Evolutionary conservation across 2,888 invertebrate genomes (phyloP).

Genomic region (Fragum sueziense): DNA sequence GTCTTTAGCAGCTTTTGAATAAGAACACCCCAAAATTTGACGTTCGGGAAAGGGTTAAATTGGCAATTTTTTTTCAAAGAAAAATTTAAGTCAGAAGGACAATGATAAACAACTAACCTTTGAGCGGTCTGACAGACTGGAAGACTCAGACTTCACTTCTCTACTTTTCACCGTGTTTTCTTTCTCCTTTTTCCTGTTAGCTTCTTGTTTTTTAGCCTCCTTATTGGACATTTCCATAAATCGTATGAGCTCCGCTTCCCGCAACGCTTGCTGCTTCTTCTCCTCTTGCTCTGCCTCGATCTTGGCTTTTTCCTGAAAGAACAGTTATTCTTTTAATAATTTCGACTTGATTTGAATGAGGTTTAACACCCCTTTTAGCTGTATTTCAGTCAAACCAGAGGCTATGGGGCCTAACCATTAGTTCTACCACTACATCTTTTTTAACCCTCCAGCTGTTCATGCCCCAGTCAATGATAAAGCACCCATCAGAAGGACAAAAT

Average conservation of each 20-base stretch:
- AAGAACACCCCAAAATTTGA: no score
- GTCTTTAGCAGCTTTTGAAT: no score
- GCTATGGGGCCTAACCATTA: no score
- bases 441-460: no score
- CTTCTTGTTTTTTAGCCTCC: slow-evolving; percentile 18
- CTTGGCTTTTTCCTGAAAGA: slow-evolving; percentile 13
- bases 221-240: slow-evolving; percentile 13
- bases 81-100: no score
- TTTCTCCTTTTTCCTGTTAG: background rate
- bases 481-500: no score
- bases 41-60: no score
- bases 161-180: background rate
- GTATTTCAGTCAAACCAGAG: background rate
- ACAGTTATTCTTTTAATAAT: background rate
- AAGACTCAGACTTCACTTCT: slow-evolving; percentile 5
- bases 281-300: slow-evolving; percentile 4
- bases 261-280: slow-evolving; percentile 9
- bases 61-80: no score
- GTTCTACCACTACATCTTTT: no score
- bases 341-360: no score
- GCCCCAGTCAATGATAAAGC: no score
- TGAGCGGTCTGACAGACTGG: slow-evolving; percentile 5
- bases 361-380: background rate
- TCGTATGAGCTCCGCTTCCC: background rate
- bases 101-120: slow-evolving; percentile 4